Conservation (phyloP, 37 sponge, comb jelly and placozoan genomes). For the Spongilla lacustris region DNA sequence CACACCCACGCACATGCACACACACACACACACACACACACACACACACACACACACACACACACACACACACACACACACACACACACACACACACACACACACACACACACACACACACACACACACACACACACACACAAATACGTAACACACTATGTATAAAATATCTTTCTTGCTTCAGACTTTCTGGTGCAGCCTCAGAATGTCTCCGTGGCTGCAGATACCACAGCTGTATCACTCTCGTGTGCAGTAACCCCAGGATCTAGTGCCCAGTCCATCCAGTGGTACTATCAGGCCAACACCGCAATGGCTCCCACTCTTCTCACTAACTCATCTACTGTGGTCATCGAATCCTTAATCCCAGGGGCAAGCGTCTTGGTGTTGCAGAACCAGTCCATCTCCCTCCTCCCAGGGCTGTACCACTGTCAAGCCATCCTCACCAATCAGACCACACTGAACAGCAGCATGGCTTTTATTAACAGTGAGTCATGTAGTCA, state of each 20-base stretch:
- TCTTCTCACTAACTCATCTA: not conserved
- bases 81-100: too few relatives aligned
- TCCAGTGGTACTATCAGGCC: not conserved
- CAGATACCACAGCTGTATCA: not conserved
- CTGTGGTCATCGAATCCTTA: not conserved
- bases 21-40: not conserved
- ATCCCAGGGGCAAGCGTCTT: not conserved
- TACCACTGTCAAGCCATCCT: not conserved
- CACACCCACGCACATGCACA: too few relatives aligned
- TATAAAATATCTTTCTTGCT: not conserved
- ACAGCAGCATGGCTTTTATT: not conserved
- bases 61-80: too few relatives aligned
- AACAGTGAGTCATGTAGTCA: not conserved
- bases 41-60: not conserved
- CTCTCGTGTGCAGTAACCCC: not conserved
- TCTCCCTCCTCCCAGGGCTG: not conserved
- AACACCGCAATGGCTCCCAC: not conserved
- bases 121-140: too few relatives aligned
- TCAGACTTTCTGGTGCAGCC: not conserved
- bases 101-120: too few relatives aligned
- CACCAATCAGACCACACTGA: not conserved
- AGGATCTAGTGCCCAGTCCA: not conserved
- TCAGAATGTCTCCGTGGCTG: not conserved
- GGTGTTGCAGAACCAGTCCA: not conserved
- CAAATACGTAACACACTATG: too few relatives aligned